Conservation (phyloP, 2,113 vertebrate genomes). For the Pangasianodon hypophthalmus region DNA sequence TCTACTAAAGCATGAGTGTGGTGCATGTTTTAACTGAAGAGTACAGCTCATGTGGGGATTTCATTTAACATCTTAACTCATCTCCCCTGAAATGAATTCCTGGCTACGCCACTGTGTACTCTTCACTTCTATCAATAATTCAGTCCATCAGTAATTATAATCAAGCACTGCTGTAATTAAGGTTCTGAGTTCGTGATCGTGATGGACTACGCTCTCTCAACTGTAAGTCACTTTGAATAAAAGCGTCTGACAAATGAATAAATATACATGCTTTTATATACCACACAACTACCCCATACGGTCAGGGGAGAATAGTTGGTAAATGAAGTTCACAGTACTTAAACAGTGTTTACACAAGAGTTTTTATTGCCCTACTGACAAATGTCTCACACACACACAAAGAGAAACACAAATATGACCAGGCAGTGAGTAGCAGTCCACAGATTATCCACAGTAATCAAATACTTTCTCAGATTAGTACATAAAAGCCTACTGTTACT, state of each 20-base stretch:
- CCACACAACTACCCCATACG: neutral
- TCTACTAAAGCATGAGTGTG: neutral
- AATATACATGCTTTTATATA: neutral
- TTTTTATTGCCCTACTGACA: slow-evolving; percentile 17
- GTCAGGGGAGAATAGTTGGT: neutral
- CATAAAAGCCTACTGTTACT: neutral
- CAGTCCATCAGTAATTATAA: neutral
- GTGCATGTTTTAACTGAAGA: neutral
- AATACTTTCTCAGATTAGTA: neutral
- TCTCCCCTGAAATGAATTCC: neutral
- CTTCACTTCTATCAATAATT: neutral
- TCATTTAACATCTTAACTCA: neutral
- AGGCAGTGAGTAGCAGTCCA: neutral
- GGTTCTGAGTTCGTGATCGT: neutral
- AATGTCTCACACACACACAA: slow-evolving; percentile 34
- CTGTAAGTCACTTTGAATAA: neutral
- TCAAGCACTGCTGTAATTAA: neutral
- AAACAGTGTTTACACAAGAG: slow-evolving; percentile 6
- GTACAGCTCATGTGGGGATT: neutral
- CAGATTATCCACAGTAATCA: neutral
- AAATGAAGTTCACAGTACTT: neutral
- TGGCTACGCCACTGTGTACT: neutral
- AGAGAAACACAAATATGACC: slow-evolving; percentile 17
- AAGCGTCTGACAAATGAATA: neutral
- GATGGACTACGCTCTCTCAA: neutral